phyloP scores from a whole-genome alignment of 2,113 vertebrate genomes.

The Psephotus haematonotus region DNA sequence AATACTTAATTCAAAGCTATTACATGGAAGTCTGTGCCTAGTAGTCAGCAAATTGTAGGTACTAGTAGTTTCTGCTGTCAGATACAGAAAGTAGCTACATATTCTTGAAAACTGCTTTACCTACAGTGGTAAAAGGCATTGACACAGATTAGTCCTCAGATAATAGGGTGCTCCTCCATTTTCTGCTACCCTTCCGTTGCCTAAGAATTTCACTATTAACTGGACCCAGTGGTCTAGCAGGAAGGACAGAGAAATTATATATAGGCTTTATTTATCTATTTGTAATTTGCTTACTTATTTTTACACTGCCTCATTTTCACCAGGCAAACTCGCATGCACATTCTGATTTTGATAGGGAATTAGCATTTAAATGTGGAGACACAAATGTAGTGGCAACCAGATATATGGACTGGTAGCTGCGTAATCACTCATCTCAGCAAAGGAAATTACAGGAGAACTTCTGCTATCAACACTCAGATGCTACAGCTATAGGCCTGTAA shows the following conservation, averaged over 20 bases:
- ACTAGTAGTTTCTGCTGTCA: not conserved
- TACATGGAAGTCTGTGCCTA: not conserved
- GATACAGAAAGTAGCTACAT: not conserved
- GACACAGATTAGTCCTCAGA: not conserved
- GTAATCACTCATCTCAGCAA: conserved; percentile 9
- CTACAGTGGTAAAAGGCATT: not conserved
- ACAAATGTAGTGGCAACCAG: not conserved
- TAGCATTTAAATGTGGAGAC: conserved; percentile 1
- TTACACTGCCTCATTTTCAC: not conserved
- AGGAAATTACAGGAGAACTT: not conserved
- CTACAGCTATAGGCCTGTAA: not conserved
- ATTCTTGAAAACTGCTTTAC: not conserved
- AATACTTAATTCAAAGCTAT: not conserved
- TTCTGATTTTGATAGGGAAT: conserved; percentile 11
- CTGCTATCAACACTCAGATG: not conserved
- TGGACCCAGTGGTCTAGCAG: not conserved
- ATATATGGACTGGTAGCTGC: not conserved
- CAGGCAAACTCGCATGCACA: not conserved
- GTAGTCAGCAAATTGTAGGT: not conserved
- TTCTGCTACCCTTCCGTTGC: not conserved
- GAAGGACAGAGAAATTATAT: not conserved
- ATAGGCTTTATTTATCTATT: not conserved
- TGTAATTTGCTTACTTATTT: conserved; percentile 13
- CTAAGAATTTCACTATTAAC: not conserved
- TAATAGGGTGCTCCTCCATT: not conserved